Base-by-base conservation (phyloP, 2,888 invertebrate species). In the Nomada hirtipes region DNA sequence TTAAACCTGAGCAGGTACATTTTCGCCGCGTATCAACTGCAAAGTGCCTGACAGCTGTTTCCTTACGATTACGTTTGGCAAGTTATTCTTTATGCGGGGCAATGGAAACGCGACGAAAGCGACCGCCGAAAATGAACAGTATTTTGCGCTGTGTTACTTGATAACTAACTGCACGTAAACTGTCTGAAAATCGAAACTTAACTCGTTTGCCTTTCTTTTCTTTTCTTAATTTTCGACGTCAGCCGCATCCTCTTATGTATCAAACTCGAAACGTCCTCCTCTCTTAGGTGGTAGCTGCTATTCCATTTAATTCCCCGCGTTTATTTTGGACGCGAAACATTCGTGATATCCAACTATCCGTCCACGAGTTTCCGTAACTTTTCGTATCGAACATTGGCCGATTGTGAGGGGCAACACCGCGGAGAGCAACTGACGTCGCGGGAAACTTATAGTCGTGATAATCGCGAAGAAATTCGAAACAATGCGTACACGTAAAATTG, bases 101-200 rank as follows among this genome's bases (percentile, higher is more conserved):
- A 76, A 79, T 69, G 60, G 83, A 65, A 79, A 83, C 84, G 86
- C 85, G 74, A 86, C 84, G 84, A 88, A 80, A 80, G 76, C 84
- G 85, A 83, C 83, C 87, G 84, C 77, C 78, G 60, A 81, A 80
- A 93, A 92, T 90, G 86, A 93, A 57, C 90, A 85, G 91, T 91
- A 93, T 92, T 89, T 90, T 93, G 92, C 92, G 92, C 91, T 93
- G 92, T 93, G 91, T 92, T 90, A 90, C 88, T 89, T 89, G 90
- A 90, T 92, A 93, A 93, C 89, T 90, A 91, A 93, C 91, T 92
- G 90, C 89, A 92, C 92, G 89, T 92, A 92, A 93, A 93, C 89
- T 89, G 91, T 82, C 86, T 91, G 89, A 92, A 90, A 82, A 90
- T 86, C 85, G 90, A 91, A 92, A 93, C 92, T 89, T 88, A 92